Evolutionary conservation across 2,888 invertebrate species (phyloP), one percentile per base, ranked within the genome.

Genomic region (Drosophila nigritarsus): DNA sequence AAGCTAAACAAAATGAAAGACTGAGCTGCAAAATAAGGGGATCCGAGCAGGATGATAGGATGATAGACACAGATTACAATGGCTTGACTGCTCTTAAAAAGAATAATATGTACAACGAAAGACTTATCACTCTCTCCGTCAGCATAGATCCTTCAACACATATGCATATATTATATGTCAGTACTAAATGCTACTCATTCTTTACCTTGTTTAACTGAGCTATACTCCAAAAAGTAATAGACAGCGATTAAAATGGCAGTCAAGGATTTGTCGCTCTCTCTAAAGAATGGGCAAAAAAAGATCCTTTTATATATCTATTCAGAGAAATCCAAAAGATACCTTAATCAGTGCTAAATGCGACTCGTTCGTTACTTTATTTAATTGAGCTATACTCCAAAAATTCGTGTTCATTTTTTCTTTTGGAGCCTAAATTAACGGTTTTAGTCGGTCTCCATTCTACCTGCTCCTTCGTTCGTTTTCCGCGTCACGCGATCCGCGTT

Each of bases 401-500:
- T 65, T 8, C 7, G 11, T 27, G 13, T 56, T 24, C 20, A 15
- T 68, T 24, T 30, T 40, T 13, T 51, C 8, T 38, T 15, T 20
- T 8, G 45, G 58, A 50, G 48, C 27, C 30, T n/a, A 65, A 59
- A 51, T 59, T 78, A 79, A 78, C 77, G 70, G 77, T 29, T 48
- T 60, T 58, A 45, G 34, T 51, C 7, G 4, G 27, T 58, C 55
- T 40, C 40, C 40, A 48, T 29, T 42, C 24, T 24, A 38, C 36
- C 48, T 40, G 27, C 27, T 8, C 4, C 53, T 18, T 34, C 55
- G 18, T 48, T 65, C n/a, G 32, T 68, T 72, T 80, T 80, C 67
- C 73, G 86, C 75, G 74, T 78, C 80, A 84, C 79, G 87, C 87
- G 65, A 87, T 84, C 65, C 38, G 49, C 34, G 54, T 58, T 82